phyloP scores from a whole-genome alignment of 1,140 invertebrate species.

The Adelges cooleyi region DNA sequence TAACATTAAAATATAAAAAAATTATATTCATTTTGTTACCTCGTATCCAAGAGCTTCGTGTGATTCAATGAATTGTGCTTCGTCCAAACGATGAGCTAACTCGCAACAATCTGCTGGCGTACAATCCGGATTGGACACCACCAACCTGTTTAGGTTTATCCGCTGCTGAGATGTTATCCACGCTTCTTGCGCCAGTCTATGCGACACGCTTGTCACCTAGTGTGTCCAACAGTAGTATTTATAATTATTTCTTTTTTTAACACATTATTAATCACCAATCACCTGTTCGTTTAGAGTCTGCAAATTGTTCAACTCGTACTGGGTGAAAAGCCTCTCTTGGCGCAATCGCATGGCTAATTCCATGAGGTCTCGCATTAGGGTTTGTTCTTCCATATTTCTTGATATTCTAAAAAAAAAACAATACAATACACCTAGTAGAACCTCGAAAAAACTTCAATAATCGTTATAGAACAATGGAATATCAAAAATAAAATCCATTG shows the following conservation, averaged over 20 bases:
- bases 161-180: constrained; percentile 84
- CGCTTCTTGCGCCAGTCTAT: constrained; percentile 59
- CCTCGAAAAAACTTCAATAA: no score
- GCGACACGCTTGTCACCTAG: constrained; percentile 49
- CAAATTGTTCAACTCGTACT: constrained; percentile 57
- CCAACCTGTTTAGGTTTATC: constrained; percentile 67
- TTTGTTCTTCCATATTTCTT: constrained; percentile 32
- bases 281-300: constrained; percentile 61
- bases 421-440: no score
- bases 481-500: no score
- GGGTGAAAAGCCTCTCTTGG: constrained; percentile 60
- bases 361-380: constrained; percentile 47
- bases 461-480: no score
- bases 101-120: constrained; percentile 63
- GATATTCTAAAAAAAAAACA: no score
- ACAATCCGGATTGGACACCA: constrained; percentile 59
- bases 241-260: background rate
- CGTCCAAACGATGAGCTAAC: constrained; percentile 62
- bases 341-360: constrained; percentile 57
- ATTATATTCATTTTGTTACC: constrained; percentile 39
- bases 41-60: constrained; percentile 74
- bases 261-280: constrained; percentile 33
- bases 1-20: constrained; percentile 29
- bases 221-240: constrained; percentile 28
- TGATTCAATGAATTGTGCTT: constrained; percentile 72